These are phyloP conservation scores for Stichodactyla helianthus DNA, from an alignment of 64 coral and sea anemone species.

Conservation along the genomic window DNA sequence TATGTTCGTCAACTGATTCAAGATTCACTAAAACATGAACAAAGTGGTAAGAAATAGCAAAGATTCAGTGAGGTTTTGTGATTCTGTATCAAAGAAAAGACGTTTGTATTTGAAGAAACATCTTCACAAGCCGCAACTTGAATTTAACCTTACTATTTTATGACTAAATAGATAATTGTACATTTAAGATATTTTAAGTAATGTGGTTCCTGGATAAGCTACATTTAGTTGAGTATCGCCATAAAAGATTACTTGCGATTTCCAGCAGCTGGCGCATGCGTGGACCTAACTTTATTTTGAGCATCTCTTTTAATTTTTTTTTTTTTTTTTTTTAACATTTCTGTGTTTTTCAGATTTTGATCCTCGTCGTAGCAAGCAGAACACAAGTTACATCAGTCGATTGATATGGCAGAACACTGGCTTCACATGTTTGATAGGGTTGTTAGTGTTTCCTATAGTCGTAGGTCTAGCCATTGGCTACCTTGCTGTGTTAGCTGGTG, in stretches of 20 bases:
- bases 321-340: background rate
- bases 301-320: background rate
- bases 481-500: slow-evolving; percentile 53
- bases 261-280: background rate
- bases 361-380: slow-evolving; percentile 66
- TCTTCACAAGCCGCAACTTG: background rate
- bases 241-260: background rate
- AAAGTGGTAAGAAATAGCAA: background rate
- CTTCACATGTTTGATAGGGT: slow-evolving; percentile 53
- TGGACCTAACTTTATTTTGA: background rate
- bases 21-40: background rate
- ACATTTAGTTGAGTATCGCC: too few relatives aligned
- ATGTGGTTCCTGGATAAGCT: too few relatives aligned
- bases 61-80: background rate
- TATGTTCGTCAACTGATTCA: background rate
- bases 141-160: background rate
- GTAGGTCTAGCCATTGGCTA: slow-evolving; percentile 79
- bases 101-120: background rate
- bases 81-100: background rate
- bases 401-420: slow-evolving; percentile 88
- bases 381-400: slow-evolving; percentile 59
- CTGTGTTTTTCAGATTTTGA: slow-evolving; percentile 74
- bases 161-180: background rate
- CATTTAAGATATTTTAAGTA: too few relatives aligned
- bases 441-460: slow-evolving; percentile 76